phyloP scores from a whole-genome alignment of 2,113 vertebrate genomes.

The Triplophysa siluroides region DNA sequence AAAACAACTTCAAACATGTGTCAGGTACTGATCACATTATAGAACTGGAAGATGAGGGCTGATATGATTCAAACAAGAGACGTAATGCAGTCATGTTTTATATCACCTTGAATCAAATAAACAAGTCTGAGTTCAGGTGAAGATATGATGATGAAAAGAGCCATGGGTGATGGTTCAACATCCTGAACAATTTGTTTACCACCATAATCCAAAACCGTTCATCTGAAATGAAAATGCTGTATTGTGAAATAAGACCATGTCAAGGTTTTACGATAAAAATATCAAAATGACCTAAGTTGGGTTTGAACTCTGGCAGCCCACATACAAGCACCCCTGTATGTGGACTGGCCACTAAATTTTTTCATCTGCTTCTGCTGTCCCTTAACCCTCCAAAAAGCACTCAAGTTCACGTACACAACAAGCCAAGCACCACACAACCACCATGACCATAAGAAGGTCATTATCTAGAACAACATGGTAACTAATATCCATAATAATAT shows the following conservation, averaged over 20 bases:
- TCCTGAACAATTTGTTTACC: background rate
- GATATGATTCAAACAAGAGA: conserved; percentile 57
- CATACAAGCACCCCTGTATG: too few relatives aligned
- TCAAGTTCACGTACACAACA: too few relatives aligned
- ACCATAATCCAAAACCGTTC: background rate
- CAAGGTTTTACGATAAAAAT: too few relatives aligned
- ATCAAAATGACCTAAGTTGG: too few relatives aligned
- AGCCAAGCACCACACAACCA: too few relatives aligned
- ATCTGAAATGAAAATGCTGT: background rate
- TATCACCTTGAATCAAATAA: conserved; percentile 53
- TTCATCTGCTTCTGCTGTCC: too few relatives aligned
- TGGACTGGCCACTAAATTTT: too few relatives aligned
- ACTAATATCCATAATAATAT: too few relatives aligned
- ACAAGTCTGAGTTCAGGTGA: conserved; percentile 32
- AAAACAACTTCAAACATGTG: conserved; percentile 31
- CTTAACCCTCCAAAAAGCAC: too few relatives aligned
- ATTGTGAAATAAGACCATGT: background rate
- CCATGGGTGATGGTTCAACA: background rate
- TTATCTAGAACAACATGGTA: too few relatives aligned
- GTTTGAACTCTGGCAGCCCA: too few relatives aligned
- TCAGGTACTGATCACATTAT: conserved; percentile 51
- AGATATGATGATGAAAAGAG: conserved; percentile 9
- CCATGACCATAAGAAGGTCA: too few relatives aligned
- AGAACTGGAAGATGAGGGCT: background rate
- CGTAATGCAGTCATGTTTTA: conserved; percentile 40